These are phyloP conservation scores for Petrocephalus schoutedeni DNA, from an alignment of 2,797 vertebrate species.

Conservation along the genomic window DNA sequence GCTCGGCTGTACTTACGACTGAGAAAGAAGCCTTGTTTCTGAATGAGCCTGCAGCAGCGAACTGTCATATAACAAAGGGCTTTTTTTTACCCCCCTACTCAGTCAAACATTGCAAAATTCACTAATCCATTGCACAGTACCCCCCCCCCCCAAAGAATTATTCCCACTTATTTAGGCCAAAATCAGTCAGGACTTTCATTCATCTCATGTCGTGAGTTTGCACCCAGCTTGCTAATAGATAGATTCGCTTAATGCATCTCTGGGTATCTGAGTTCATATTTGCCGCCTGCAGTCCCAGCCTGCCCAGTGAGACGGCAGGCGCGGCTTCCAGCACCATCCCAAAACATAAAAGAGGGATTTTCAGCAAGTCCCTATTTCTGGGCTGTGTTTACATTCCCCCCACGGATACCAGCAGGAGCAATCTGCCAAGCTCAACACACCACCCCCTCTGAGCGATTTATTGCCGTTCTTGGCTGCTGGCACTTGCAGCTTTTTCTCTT, in stretches of 20 bases:
- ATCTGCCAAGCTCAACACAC: background rate
- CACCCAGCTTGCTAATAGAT: background rate
- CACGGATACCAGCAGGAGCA: background rate
- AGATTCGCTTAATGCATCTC: background rate
- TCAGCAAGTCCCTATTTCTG: background rate
- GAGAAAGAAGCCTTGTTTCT: conserved; percentile 28
- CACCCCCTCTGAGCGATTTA: background rate
- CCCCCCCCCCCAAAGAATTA: background rate
- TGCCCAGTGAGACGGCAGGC: background rate
- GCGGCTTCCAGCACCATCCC: background rate
- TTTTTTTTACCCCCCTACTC: background rate
- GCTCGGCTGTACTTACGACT: conserved; percentile 24
- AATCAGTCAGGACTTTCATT: background rate
- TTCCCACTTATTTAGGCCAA: background rate
- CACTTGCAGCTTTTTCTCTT: background rate
- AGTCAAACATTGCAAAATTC: background rate
- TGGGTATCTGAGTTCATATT: background rate
- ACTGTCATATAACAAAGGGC: conserved; percentile 5
- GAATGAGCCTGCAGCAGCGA: conserved; percentile 21
- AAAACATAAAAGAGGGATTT: background rate
- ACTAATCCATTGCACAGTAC: background rate
- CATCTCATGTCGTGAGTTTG: background rate
- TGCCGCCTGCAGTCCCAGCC: background rate
- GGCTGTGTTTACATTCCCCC: conserved; percentile 12
- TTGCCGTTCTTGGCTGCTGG: background rate